A percentile compares a stretch with the other conserved stretches of the same genome.
Conservation (phyloP, 2,113 vertebrate genomes). For the Lota lota region DNA sequence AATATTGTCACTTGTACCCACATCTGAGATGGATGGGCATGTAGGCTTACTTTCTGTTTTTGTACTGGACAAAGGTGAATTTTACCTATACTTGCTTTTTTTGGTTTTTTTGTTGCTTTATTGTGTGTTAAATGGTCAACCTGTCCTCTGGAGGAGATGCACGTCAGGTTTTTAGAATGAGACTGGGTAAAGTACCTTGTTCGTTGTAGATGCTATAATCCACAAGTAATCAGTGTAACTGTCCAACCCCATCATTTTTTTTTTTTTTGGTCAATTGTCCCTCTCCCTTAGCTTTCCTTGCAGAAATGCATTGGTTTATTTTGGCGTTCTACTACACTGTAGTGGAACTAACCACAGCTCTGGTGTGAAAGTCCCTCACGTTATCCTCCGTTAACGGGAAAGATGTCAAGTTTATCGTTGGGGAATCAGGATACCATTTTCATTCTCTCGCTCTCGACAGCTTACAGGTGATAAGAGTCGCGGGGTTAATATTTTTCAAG, state of each 20-base stretch:
- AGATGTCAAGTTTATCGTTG: no score
- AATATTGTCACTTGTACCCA: conserved; percentile 50
- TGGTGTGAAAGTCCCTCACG: no score
- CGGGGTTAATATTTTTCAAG: conserved; percentile 12
- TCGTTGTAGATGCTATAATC: not conserved
- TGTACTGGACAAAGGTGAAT: conserved; percentile 80
- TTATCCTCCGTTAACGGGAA: no score
- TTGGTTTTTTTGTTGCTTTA: conserved; percentile 15
- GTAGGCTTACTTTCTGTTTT: conserved; percentile 59
- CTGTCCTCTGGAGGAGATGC: conserved; percentile 50
- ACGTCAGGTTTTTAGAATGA: conserved; percentile 56
- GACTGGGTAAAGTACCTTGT: conserved; percentile 42
- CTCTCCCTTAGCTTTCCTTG: no score
- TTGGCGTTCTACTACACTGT: no score
- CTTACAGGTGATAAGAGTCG: conserved; percentile 50
- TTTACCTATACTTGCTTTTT: conserved; percentile 67
- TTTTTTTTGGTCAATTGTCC: not conserved
- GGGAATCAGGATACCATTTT: no score
- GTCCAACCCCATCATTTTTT: not conserved
- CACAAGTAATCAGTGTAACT: not conserved
- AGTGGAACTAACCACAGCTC: no score
- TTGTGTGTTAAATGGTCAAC: conserved; percentile 57
- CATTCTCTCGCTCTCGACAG: no score
- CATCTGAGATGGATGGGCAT: conserved; percentile 65
- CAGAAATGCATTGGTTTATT: no score